Evolutionary conservation across 1,140 invertebrate genomes (phyloP).

Genomic region (Tyrophagus putrescentiae): DNA sequence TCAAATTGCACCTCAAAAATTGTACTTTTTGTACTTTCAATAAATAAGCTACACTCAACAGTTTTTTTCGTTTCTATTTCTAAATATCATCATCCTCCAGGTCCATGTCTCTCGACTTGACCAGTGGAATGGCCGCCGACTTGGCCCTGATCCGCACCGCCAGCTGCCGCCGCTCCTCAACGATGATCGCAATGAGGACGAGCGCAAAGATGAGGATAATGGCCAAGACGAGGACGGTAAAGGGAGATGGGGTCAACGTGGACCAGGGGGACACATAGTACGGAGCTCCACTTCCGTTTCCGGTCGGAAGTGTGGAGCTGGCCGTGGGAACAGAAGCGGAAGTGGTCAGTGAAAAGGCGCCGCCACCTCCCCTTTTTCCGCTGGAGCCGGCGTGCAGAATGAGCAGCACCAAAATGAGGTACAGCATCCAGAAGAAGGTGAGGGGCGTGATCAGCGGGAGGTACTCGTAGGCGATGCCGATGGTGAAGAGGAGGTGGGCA

Average conservation of each 20-base stretch:
- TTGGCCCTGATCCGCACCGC: not conserved
- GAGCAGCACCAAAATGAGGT: not conserved
- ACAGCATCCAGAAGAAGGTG: not conserved
- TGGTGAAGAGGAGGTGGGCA: not conserved
- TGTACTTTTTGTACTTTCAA: too few relatives aligned
- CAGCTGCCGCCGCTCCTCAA: slow-evolving; percentile 1
- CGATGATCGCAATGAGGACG: not conserved
- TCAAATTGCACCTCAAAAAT: too few relatives aligned
- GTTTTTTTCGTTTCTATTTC: not conserved
- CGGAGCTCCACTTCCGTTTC: too few relatives aligned
- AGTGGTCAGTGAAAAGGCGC: not conserved
- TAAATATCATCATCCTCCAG: slow-evolving; percentile 12
- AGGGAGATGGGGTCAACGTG: slow-evolving; percentile 1
- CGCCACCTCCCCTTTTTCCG: not conserved
- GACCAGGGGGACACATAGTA: not conserved
- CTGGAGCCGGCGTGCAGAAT: not conserved
- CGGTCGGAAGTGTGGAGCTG: too few relatives aligned
- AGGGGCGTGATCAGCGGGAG: not conserved
- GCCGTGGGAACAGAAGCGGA: too few relatives aligned
- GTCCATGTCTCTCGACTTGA: slow-evolving; percentile 14
- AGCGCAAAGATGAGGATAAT: not conserved
- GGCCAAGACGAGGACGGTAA: not conserved
- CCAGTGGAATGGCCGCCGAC: slow-evolving; percentile 1
- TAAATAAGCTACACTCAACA: too few relatives aligned
- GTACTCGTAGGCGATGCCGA: not conserved